Base-by-base conservation (phyloP, 2,888 invertebrate species). In the Seladonia tumulorum region DNA sequence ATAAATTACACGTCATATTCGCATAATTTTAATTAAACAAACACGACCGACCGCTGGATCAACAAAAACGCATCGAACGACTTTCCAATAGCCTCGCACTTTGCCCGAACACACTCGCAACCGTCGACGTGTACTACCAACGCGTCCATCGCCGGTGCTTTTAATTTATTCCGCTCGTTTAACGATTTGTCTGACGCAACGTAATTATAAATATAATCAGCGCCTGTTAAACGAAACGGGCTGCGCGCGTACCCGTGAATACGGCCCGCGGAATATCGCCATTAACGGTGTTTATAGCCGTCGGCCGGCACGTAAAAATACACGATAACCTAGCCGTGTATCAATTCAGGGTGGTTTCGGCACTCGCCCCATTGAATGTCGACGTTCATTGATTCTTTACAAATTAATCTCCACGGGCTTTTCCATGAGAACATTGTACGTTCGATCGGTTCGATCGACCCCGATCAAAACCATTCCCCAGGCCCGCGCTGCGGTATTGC, bases 11-110 rank as follows among this genome's bases (percentile, higher is more conserved):
- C 85, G 77, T 81, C 84, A 82, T 85, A 90, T 88, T 91, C 85
- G 90, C 91, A 89, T 90, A 87, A 90, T 91, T 91, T 90, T 89
- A 91, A 90, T 90, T 87, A 89, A 90, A 91, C 89, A 90, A 91
- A 87, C 88, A 90, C 76, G 80, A 39, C 72, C 78, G 35, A 68
- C 88, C 84, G 76, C 71, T 79, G 77, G 83, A 81, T 87, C 88
- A 89, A 89, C 90, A 89, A 91, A 91, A 91, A 91, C 82, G 85
- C 74, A 78, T 18, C 81, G 70, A 76, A 86, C 83, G 90, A 90
- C 89, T 91, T 91, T 90, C 89, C 88, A 60, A 89, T 89, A 82
- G 85, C 82, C 83, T 63, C 87, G 72, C 82, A 70, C 75, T 83
- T 80, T 79, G 81, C 81, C 14, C 80, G 75, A 53, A 42, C 66